phyloP scores from a whole-genome alignment of 2,888 invertebrate genomes.

The Parnassius apollo region DNA sequence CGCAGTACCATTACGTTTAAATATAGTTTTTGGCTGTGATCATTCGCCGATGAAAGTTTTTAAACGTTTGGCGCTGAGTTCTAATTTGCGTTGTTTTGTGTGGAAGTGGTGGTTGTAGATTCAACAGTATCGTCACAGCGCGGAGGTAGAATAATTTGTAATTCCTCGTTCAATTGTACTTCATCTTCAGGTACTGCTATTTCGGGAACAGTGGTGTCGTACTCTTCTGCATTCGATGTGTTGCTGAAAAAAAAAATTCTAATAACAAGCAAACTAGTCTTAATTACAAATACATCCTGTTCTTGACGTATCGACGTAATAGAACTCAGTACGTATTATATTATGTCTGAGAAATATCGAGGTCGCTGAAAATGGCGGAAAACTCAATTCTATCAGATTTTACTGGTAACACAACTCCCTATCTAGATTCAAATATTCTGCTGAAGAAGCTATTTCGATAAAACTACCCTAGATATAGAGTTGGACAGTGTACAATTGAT shows the following conservation, averaged over 20 bases:
- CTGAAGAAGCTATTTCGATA: too few species aligned
- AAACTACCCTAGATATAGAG: too few species aligned
- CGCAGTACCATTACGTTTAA: neutral
- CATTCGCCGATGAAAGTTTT: neutral
- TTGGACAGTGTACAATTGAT: too few species aligned
- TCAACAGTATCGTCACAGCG: conserved; percentile 59
- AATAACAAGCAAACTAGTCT: too few species aligned
- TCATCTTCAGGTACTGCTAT: conserved; percentile 63
- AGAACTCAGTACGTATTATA: too few species aligned
- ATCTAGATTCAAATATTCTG: too few species aligned
- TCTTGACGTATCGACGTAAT: too few species aligned
- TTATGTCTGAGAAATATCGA: too few species aligned
- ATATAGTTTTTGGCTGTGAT: neutral
- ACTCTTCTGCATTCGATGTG: conserved; percentile 51
- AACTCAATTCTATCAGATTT: too few species aligned
- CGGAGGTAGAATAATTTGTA: conserved; percentile 71
- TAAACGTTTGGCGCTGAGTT: neutral
- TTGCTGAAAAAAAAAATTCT: conserved; percentile 39
- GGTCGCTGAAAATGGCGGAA: too few species aligned
- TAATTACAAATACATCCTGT: too few species aligned
- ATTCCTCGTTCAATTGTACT: conserved; percentile 60
- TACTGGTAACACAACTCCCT: too few species aligned
- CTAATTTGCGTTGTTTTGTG: conserved; percentile 35
- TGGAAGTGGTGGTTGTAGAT: conserved; percentile 47
- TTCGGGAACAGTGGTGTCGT: conserved; percentile 51